These are phyloP conservation scores for Anoncus sp. DNA, from an alignment of 2,888 invertebrate genomes.

Conservation along the genomic window DNA sequence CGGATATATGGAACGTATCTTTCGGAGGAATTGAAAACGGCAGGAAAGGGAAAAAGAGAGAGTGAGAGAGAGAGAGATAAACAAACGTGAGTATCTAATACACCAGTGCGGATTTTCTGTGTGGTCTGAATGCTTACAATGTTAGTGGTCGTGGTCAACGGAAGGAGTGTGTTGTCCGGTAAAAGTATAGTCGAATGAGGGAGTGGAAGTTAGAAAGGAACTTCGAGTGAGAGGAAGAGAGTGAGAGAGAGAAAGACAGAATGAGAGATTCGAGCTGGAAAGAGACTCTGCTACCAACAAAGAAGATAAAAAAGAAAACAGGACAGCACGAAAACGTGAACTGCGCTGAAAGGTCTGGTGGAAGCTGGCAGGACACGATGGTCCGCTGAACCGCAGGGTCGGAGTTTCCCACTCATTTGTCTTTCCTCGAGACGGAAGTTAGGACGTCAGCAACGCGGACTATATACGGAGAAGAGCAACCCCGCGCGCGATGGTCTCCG, in stretches of 20 bases:
- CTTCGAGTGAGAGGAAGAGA: too few species aligned
- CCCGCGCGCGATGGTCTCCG: constrained; percentile 38
- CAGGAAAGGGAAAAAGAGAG: too few species aligned
- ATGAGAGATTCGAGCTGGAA: constrained; percentile 61
- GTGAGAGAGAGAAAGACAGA: constrained; percentile 56
- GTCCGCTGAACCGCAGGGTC: constrained; percentile 47
- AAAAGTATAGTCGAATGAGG: constrained; percentile 49
- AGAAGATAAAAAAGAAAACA: constrained; percentile 53
- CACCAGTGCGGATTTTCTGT: constrained; percentile 43
- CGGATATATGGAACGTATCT: constrained; percentile 52
- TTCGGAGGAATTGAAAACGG: constrained; percentile 7
- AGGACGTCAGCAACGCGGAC: constrained; percentile 69
- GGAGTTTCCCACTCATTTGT: constrained; percentile 73
- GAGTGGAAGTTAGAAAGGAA: constrained; percentile 37
- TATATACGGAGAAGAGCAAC: constrained; percentile 44
- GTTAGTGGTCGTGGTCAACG: constrained; percentile 43
- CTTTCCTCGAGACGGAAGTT: constrained; percentile 77
- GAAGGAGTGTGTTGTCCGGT: constrained; percentile 47
- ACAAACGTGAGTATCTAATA: constrained; percentile 41
- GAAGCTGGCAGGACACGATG: constrained; percentile 55
- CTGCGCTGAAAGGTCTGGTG: constrained; percentile 52
- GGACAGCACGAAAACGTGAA: constrained; percentile 55
- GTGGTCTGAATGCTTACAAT: constrained; percentile 44
- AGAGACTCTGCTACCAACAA: constrained; percentile 70
- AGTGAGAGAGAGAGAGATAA: constrained; percentile 43